Conservation (phyloP, 2,888 invertebrate genomes). For the Drosophila yooni region DNA sequence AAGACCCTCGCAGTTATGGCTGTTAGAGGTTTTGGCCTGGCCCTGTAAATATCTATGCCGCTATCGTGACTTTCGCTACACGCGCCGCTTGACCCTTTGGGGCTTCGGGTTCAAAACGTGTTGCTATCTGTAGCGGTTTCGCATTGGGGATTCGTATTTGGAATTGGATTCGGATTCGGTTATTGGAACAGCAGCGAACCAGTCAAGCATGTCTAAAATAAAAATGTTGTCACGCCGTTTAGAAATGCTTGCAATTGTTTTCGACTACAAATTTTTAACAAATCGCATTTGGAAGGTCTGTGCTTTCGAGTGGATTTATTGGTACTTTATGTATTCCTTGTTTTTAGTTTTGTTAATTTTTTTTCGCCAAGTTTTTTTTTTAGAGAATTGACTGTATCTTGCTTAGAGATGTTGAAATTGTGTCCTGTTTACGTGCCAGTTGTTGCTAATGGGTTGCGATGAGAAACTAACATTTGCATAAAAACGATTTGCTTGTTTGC, state of each 20-base stretch:
- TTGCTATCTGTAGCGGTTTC: slow-evolving; percentile 55
- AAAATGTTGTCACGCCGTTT: slow-evolving; percentile 63
- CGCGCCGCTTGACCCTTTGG: slow-evolving; percentile 83
- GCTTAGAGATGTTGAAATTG: slow-evolving; percentile 15
- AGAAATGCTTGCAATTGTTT: slow-evolving; percentile 59
- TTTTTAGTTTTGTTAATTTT: slow-evolving; percentile 5
- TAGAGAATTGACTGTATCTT: slow-evolving; percentile 10
- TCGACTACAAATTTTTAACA: slow-evolving; percentile 68
- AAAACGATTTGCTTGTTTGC: neutral
- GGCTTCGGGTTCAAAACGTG: slow-evolving; percentile 82
- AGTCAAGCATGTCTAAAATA: slow-evolving; percentile 59
- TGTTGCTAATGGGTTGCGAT: slow-evolving; percentile 25
- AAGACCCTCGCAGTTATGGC: slow-evolving; percentile 30
- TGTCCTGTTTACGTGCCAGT: slow-evolving; percentile 32
- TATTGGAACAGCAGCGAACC: slow-evolving; percentile 54
- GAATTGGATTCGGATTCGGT: slow-evolving; percentile 37
- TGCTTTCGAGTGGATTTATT: slow-evolving; percentile 26
- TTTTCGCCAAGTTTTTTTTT: neutral
- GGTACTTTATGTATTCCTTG: slow-evolving; percentile 26
- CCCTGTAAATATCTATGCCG: slow-evolving; percentile 48
- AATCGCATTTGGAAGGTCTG: slow-evolving; percentile 72
- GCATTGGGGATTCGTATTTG: slow-evolving; percentile 42
- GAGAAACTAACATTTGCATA: slow-evolving; percentile 18
- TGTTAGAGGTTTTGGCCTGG: slow-evolving; percentile 38
- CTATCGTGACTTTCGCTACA: slow-evolving; percentile 75